Conservation (phyloP, 2,888 invertebrate species). For the Bursaphelenchus okinawaensis region DNA sequence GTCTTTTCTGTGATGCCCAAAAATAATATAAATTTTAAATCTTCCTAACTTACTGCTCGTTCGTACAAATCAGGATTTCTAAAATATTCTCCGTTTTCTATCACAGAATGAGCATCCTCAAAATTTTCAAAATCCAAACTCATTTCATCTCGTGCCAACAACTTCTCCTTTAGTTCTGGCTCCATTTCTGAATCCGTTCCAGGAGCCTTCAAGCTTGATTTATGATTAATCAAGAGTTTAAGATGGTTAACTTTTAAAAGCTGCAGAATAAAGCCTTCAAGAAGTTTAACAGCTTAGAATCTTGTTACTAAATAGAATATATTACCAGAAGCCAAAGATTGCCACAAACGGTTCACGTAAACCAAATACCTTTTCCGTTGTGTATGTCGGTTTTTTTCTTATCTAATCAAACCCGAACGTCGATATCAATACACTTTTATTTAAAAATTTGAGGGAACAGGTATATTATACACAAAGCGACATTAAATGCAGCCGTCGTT, state of each 20-base stretch:
- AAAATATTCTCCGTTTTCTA: background rate
- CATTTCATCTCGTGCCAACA: constrained; percentile 11
- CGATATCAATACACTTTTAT: background rate
- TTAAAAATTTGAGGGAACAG: background rate
- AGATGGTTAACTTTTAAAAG: too few species aligned
- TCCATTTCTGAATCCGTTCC: constrained; percentile 11
- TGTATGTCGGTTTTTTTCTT: background rate
- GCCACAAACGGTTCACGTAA: too few species aligned
- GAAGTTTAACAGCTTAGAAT: too few species aligned
- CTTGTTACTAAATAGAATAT: too few species aligned
- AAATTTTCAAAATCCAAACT: constrained; percentile 6
- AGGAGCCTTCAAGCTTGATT: too few species aligned
- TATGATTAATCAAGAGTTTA: too few species aligned
- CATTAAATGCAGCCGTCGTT: background rate
- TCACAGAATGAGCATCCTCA: constrained; percentile 1
- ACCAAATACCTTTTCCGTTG: background rate
- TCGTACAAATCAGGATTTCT: background rate
- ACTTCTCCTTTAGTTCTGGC: background rate
- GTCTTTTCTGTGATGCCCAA: too few species aligned
- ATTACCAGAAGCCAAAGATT: too few species aligned
- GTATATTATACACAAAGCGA: background rate
- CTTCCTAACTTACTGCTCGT: background rate
- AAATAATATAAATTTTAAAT: background rate
- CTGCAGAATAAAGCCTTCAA: too few species aligned
- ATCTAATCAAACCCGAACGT: background rate